Evolutionary conservation across 2,888 invertebrate species (phyloP).

Genomic region (Hirtodrosophila trivittata): DNA sequence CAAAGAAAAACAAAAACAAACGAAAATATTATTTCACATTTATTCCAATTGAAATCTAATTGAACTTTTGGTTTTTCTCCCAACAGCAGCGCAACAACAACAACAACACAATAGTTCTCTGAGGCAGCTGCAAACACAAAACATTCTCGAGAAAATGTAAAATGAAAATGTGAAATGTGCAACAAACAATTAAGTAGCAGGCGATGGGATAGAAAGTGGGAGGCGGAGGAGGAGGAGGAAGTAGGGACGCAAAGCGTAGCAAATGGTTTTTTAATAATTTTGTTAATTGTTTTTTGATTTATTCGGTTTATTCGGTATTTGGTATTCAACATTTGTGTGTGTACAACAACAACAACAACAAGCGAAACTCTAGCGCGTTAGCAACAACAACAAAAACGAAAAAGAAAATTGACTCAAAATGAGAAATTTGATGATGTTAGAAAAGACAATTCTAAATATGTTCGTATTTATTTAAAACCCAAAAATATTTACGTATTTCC

Average conservation of each 20-base stretch:
- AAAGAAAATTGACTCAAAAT: constrained; percentile 38
- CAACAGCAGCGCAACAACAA: too few species aligned
- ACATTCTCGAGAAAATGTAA: constrained; percentile 48
- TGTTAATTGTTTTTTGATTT: constrained; percentile 61
- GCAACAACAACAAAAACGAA: constrained; percentile 22
- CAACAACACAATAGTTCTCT: too few species aligned
- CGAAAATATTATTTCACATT: too few species aligned
- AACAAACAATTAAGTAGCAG: too few species aligned
- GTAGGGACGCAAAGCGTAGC: constrained; percentile 46
- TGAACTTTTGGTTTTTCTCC: too few species aligned
- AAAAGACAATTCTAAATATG: constrained; percentile 16
- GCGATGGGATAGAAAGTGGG: constrained; percentile 23
- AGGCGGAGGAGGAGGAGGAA: constrained; percentile 21
- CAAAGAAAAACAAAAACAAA: too few species aligned
- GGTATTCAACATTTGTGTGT: constrained; percentile 64
- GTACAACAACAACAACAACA: constrained; percentile 46
- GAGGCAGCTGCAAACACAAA: constrained; percentile 32
- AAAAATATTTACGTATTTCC: background rate
- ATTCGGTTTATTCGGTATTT: too few species aligned
- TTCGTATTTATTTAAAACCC: background rate
- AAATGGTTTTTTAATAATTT: constrained; percentile 68
- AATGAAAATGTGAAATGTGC: constrained; percentile 64
- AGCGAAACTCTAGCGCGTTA: constrained; percentile 67
- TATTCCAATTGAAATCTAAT: too few species aligned
- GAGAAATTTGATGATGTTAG: constrained; percentile 24